Base-by-base conservation (phyloP, 2,888 invertebrate species). In the Chironomus riparius region DNA sequence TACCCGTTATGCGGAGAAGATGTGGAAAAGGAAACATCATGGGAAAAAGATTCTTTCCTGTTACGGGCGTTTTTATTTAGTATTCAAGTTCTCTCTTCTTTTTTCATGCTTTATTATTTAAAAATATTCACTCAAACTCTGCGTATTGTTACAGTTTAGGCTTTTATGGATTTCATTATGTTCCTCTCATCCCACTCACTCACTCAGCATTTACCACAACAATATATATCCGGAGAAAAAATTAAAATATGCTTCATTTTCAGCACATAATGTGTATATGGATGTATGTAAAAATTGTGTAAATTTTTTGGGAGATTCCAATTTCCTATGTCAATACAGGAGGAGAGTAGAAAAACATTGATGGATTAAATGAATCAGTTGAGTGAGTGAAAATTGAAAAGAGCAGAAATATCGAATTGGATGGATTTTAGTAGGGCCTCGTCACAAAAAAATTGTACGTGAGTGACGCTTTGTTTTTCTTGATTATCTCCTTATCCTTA, bases 11-110 rank as follows among this genome's bases (percentile, higher is more conserved):
- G 28, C 28, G 12, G 56, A 56, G 56, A 18, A 56, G 56, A 56
- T 56, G 50, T 50, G 70, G 70, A 70, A 72, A 50, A 72, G 72
- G 72, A 72, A 72, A 72, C 72, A 61, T 61, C 72, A 72, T 56
- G 71, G 48, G 72, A 50, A 72, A 72, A 72, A 70, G 61, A 61
- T 72, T 72, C 72, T 50, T 72, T 72, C 72, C 72, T 72, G 72
- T 62, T 61, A 61, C 62, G 62, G 62, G 22, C 61, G 22, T n/a
- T 56, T 28, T 47, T 38, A n/a, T 22, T 22, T 21, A 21, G 18
- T 15, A 38, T 38, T 38, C 38, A 38, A 38, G 38, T 38, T 38
- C 2, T 28, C 70, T 10, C 7, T 50, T 22, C 50, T 56, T 56
- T 56, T 56, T 50, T 50, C 10, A 6, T 56, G 5, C 65, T 24